Base-by-base conservation (phyloP, 2,797 vertebrate species). In the Buceros bicornis region DNA sequence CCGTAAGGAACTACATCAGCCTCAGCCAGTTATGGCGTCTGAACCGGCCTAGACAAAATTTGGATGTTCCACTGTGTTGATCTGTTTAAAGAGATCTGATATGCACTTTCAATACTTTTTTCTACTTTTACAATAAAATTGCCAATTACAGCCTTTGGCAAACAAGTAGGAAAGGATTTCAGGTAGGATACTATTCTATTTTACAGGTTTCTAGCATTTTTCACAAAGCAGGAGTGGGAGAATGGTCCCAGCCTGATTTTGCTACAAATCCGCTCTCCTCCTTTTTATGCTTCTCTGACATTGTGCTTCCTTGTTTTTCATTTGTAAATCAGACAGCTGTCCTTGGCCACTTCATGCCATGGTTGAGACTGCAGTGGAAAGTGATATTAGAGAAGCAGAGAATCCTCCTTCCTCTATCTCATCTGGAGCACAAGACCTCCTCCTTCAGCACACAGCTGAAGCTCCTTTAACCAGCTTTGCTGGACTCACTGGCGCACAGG, bases 181-280 rank as follows among this genome's bases (percentile, higher is more conserved):
- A 90, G 81, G 93, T 95, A 95, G 26, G 87, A 80, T 72, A 70
- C 60, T 31, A 3, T 53, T 65, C 16, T 47, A 61, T 89, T 93
- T 87, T 43, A 62, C 37, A 67, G 24, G 14, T 58, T 62, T 54
- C 28, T 62, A 61, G 28, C 13, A 35, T 90, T 90, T 85, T 69
- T 61, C 43, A 40, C 33, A 50, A 66, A 86, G n/a, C 51, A 11
- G n/a, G 29, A 42, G 40, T 54, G n/a, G 71, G 50, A 91, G 33
- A 67, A 65, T 62, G 28, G 29, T 77, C n/a, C n/a, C 48, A 89
- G n/a, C 21, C 43, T 92, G 28, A 45, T 81, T 72, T 61, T 33
- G 90, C 13, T 88, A 47, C 48, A 29, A 13, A 57, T 61, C 37
- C 16, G 7, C 13, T 35, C 28, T 66, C 47, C 28, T 66, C 47